Evolutionary conservation across 2,113 vertebrate species (phyloP).

Genomic region (Sarotherodon lohbergeri): DNA sequence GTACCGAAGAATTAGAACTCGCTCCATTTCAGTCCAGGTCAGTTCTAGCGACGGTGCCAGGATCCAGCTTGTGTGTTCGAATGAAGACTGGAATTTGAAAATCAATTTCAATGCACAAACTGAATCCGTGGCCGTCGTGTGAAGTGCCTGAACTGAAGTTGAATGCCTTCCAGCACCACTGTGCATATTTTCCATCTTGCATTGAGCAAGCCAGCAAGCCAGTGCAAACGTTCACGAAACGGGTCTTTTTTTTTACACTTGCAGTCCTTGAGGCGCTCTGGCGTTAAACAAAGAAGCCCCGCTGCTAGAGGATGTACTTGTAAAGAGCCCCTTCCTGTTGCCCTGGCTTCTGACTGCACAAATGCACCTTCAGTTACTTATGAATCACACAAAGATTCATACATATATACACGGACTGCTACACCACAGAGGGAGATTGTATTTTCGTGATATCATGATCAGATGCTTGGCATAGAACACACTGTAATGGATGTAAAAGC

Average conservation of each 20-base stretch:
- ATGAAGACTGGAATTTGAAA: background rate
- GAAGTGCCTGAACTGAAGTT: constrained; percentile 46
- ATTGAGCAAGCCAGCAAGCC: constrained; percentile 55
- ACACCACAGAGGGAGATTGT: constrained; percentile 62
- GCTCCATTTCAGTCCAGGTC: constrained; percentile 51
- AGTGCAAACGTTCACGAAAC: constrained; percentile 28
- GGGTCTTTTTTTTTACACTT: constrained; percentile 14
- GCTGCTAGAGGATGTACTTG: constrained; percentile 36
- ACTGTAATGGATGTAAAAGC: background rate
- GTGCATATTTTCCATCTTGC: constrained; percentile 60
- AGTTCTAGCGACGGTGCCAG: constrained; percentile 8
- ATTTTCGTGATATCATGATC: constrained; percentile 43
- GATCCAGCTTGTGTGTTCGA: constrained; percentile 41
- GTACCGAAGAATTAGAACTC: constrained; percentile 44
- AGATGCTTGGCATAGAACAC: constrained; percentile 26
- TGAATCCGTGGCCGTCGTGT: constrained; percentile 8
- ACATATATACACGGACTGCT: constrained; percentile 42
- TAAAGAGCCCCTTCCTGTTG: constrained; percentile 30
- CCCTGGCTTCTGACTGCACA: constrained; percentile 59
- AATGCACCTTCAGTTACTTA: constrained; percentile 52
- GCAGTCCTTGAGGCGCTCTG: constrained; percentile 13
- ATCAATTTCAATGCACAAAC: constrained; percentile 21
- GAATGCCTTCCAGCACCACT: constrained; percentile 43
- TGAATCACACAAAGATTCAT: constrained; percentile 64
- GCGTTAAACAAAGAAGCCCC: background rate